These are phyloP conservation scores for Ormyrus nitidulus DNA, from an alignment of 2,888 invertebrate species.

Conservation along the genomic window DNA sequence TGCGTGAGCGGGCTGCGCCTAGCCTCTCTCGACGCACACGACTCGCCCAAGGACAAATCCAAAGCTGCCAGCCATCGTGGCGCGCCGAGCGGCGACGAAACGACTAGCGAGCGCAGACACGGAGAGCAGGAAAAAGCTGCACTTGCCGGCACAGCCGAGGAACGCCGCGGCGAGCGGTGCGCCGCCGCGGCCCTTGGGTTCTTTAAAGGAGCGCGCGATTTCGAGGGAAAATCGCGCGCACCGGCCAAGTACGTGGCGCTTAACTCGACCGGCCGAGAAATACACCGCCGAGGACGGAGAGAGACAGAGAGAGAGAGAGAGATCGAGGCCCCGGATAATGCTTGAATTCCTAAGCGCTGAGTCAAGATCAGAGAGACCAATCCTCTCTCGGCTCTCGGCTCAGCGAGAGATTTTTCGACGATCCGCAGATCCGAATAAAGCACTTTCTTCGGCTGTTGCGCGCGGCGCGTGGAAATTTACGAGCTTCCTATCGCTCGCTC, in stretches of 20 bases:
- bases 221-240: conserved; percentile 19
- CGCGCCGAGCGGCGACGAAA: conserved; percentile 60
- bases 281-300: conserved; percentile 19
- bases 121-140: conserved; percentile 36
- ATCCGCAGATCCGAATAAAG: not conserved
- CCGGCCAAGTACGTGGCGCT: conserved; percentile 50
- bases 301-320: conserved; percentile 36
- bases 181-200: no score
- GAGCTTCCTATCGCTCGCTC: conserved; percentile 56
- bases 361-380: conserved; percentile 42
- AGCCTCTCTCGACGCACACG: not conserved
- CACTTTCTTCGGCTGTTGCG: not conserved
- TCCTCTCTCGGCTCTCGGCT: not conserved
- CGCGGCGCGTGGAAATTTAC: conserved; percentile 67
- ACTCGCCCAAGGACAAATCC: conserved; percentile 73
- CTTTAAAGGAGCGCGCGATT: not conserved
- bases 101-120: no score
- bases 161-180: not conserved
- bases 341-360: conserved; percentile 64
- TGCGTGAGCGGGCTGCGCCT: no score
- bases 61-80: conserved; percentile 73
- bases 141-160: conserved; percentile 27
- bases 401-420: conserved; percentile 1
- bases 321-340: conserved; percentile 53
- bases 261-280: conserved; percentile 20